A percentile compares a stretch with the other conserved stretches of the same genome.
These are phyloP conservation scores for Percopsis omiscomaycus DNA, from an alignment of 2,797 vertebrate genomes.

Conservation along the genomic window DNA sequence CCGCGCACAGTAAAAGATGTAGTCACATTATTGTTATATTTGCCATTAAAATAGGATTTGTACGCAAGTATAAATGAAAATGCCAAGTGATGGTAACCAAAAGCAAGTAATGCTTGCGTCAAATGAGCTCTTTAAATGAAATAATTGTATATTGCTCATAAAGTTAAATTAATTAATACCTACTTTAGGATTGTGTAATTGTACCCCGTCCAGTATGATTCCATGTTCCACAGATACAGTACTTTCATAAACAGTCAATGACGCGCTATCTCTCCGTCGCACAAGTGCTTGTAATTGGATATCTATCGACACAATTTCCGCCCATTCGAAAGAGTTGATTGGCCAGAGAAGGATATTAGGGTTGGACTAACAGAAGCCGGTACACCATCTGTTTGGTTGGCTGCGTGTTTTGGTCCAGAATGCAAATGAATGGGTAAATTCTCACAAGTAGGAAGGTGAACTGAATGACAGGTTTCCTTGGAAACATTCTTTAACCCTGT, in stretches of 20 bases:
- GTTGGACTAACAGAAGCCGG: slow-evolving; percentile 28
- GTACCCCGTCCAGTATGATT: slow-evolving; percentile 9
- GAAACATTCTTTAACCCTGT: too few species aligned
- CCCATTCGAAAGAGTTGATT: slow-evolving; percentile 41
- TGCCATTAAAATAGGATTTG: not conserved
- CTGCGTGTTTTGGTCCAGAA: slow-evolving; percentile 39
- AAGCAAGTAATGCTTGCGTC: slow-evolving; percentile 1
- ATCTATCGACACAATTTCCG: not conserved
- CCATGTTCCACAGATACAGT: not conserved
- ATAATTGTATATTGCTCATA: not conserved
- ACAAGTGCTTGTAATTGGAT: slow-evolving; percentile 16
- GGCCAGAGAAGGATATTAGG: not conserved
- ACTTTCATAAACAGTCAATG: slow-evolving; percentile 41
- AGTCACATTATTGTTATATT: too few species aligned
- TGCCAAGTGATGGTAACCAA: not conserved
- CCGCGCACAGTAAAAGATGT: too few species aligned
- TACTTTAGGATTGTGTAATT: slow-evolving; percentile 15
- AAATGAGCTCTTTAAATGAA: not conserved
- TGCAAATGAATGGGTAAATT: slow-evolving; percentile 30
- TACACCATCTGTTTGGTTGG: slow-evolving; percentile 51
- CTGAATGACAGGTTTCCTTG: too few species aligned
- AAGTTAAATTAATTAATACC: slow-evolving; percentile 30
- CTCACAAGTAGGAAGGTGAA: not conserved
- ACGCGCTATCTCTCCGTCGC: slow-evolving; percentile 31
- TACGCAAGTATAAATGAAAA: not conserved